Conservation (phyloP, 2,888 invertebrate genomes). For the Orgyia antiqua region DNA sequence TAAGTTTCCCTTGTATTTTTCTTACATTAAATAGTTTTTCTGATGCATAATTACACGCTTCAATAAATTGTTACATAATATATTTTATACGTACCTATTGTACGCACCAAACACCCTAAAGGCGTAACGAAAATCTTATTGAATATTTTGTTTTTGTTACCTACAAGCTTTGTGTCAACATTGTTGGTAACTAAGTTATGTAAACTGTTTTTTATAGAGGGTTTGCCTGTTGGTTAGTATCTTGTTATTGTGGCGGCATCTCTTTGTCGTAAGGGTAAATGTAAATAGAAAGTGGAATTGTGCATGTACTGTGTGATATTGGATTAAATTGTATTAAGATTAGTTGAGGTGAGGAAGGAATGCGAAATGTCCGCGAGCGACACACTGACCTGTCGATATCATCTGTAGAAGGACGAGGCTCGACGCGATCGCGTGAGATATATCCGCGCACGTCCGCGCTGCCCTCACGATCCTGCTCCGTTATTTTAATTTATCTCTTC, state of each 20-base stretch:
- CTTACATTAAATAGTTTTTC: slow-evolving; percentile 15
- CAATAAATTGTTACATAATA: slow-evolving; percentile 18
- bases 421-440: slow-evolving; percentile 63
- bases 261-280: slow-evolving; percentile 14
- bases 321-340: slow-evolving; percentile 38
- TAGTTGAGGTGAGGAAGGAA: slow-evolving; percentile 37
- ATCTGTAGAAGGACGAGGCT: slow-evolving; percentile 45
- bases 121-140: slow-evolving; percentile 13
- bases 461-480: slow-evolving; percentile 43
- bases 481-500: slow-evolving; percentile 41
- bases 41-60: slow-evolving; percentile 21
- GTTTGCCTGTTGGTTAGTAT: slow-evolving; percentile 15
- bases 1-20: slow-evolving; percentile 14
- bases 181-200: slow-evolving; percentile 8
- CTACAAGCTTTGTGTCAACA: slow-evolving; percentile 5
- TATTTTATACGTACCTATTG: slow-evolving; percentile 11
- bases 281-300: slow-evolving; percentile 20
- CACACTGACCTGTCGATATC: slow-evolving; percentile 54
- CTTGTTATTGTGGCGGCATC: slow-evolving; percentile 23
- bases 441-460: slow-evolving; percentile 47
- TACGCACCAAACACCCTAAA: slow-evolving; percentile 12
- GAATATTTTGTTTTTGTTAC: slow-evolving; percentile 13
- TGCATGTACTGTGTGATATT: slow-evolving; percentile 34
- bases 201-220: slow-evolving; percentile 16
- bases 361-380: slow-evolving; percentile 49